Conservation (phyloP, 2,797 vertebrate species). For the Balearica regulorum region DNA sequence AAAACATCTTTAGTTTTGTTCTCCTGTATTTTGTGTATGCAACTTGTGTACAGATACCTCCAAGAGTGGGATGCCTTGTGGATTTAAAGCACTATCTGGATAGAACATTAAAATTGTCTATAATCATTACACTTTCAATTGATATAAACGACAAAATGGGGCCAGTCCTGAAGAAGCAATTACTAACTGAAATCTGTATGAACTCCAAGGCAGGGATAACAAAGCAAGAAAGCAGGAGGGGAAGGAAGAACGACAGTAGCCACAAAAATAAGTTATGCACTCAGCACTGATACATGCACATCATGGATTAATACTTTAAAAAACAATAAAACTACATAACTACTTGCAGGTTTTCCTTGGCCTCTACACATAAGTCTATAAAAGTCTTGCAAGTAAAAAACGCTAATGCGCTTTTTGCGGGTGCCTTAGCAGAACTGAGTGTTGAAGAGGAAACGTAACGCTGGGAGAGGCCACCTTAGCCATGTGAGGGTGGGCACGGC, state of each 20-base stretch:
- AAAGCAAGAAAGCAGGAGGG: background rate
- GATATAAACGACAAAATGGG: background rate
- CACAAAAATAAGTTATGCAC: background rate
- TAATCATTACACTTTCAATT: background rate
- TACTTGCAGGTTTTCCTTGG: background rate
- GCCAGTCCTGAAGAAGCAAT: background rate
- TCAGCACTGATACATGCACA: background rate
- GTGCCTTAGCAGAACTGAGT: background rate
- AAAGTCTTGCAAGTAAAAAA: background rate
- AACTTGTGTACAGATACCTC: background rate
- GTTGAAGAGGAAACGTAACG: background rate
- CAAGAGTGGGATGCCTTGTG: background rate
- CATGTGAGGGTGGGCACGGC: accelerated
- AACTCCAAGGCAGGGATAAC: background rate
- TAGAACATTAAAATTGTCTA: background rate
- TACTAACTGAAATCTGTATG: background rate
- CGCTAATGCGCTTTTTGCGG: background rate
- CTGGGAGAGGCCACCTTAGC: background rate
- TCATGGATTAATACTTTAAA: background rate
- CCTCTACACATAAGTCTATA: background rate
- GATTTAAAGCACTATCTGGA: background rate
- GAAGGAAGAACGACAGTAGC: background rate
- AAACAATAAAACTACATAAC: background rate
- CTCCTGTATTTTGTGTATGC: background rate
- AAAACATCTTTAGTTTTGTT: background rate